A percentile compares a stretch with the other conserved stretches of the same genome.
Evolutionary conservation across 2,113 vertebrate genomes (phyloP).

Genomic region (Pangasianodon hypophthalmus): DNA sequence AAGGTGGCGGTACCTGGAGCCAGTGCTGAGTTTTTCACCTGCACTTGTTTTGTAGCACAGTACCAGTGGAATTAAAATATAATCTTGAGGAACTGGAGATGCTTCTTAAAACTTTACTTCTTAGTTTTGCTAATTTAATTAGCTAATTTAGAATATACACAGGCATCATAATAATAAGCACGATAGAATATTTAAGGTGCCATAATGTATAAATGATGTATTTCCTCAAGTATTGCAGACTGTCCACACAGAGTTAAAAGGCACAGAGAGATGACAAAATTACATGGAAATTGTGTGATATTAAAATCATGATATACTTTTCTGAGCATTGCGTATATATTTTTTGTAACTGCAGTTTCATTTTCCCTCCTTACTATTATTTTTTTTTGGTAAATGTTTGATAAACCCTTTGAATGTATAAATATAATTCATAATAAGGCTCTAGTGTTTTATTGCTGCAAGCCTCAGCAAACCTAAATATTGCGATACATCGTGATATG

Average conservation of each 20-base stretch:
- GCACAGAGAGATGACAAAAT: not conserved
- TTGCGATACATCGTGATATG: not conserved
- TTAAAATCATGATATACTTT: not conserved
- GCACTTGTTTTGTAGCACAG: not conserved
- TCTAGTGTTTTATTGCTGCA: not conserved
- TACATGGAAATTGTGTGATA: not conserved
- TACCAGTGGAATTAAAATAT: not conserved
- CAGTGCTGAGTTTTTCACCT: not conserved
- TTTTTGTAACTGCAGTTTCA: not conserved
- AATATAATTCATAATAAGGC: not conserved
- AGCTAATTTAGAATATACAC: not conserved
- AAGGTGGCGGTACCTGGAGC: not conserved
- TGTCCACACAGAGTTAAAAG: not conserved
- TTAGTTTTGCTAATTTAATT: not conserved
- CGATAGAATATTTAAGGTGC: not conserved
- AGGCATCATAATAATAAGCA: not conserved
- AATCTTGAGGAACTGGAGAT: not conserved
- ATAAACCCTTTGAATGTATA: not conserved
- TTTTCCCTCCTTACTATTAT: not conserved
- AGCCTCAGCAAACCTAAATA: not conserved
- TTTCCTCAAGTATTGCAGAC: not conserved
- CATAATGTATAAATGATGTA: not conserved
- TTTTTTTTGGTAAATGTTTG: not conserved
- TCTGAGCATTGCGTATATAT: not conserved
- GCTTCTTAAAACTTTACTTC: not conserved